Evolutionary conservation across 2,797 vertebrate species (phyloP), one percentile per base, ranked within the genome.

Genomic region (Acrocephalus scirpaceus): DNA sequence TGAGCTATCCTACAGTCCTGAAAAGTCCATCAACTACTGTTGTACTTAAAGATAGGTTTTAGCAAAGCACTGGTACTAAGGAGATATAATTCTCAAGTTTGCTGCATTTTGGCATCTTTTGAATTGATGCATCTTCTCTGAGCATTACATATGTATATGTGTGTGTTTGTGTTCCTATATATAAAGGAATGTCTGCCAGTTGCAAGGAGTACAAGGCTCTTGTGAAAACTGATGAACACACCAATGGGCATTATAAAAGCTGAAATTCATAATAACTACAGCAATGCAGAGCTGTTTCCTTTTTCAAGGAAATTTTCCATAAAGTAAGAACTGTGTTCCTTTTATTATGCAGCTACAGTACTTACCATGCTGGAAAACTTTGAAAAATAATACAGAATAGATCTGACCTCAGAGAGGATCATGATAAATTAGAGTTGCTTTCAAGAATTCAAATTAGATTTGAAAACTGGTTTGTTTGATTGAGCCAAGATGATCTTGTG

Each of bases 401-500:
- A 79, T 89, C 80, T 93, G 79, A 96, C 70, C 90, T 91, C 67
- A 95, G 87, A 92, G 61, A 91, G 21, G 47, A 88, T 34, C 61
- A 85, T 18, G 16, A 80, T 92, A 75, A 95, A 85, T 95, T 94
- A 76, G 53, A 90, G 67, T 70, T 93, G 56, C 86, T 60, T 83
- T 92, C 65, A 95, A 95, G 93, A 96, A 93, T 97, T 93, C 58
- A 93, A 85, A 96, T 94, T 73, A 92, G 36, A 79, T 95, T 90
- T 93, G 75, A 25, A 81, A 70, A 82, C 73, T 88, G 15, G 11
- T 94, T 94, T 32, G 61, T 48, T 92, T 91, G 78, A 94, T 76
- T 86, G 58, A 95, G 40, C 30, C 77, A 83, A 60, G 80, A 44
- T 71, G 73, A 85, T 86, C 45, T 82, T 51, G 56, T 78, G 69